These are phyloP conservation scores for Lissocephala sabroskyi DNA, from an alignment of 2,888 invertebrate genomes.

Conservation along the genomic window DNA sequence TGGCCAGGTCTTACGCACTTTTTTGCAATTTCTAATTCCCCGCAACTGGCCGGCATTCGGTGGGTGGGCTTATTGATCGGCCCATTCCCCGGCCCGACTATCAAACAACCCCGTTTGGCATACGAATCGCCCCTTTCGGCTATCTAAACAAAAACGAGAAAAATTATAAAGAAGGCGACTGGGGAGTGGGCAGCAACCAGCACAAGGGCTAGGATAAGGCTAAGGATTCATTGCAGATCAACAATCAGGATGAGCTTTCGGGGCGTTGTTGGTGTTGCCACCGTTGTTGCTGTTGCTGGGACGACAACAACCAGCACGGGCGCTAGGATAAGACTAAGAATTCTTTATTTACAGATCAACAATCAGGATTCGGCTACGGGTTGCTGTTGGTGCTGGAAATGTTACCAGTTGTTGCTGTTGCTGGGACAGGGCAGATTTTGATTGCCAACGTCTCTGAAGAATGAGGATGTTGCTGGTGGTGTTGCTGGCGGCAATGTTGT, in stretches of 20 bases:
- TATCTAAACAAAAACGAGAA: slow-evolving; percentile 33
- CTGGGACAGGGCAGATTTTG: too few relatives aligned
- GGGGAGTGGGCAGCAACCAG: slow-evolving; percentile 1
- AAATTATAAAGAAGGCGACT: slow-evolving; percentile 19
- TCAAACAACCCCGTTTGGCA: slow-evolving; percentile 59
- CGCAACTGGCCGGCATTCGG: slow-evolving; percentile 42
- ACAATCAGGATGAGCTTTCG: neutral
- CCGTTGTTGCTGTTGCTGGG: neutral
- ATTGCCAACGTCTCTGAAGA: too few relatives aligned
- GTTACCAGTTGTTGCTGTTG: too few relatives aligned
- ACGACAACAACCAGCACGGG: too few relatives aligned
- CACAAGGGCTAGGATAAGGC: neutral
- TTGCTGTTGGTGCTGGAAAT: too few relatives aligned
- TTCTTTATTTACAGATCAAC: too few relatives aligned
- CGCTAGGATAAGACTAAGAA: too few relatives aligned
- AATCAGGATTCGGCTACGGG: too few relatives aligned
- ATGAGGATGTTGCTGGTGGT: too few relatives aligned
- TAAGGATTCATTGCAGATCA: slow-evolving; percentile 29
- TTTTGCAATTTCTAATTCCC: too few relatives aligned
- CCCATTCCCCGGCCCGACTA: slow-evolving; percentile 45
- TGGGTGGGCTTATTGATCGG: slow-evolving; percentile 48
- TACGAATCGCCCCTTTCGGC: slow-evolving; percentile 21
- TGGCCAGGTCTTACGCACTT: slow-evolving; percentile 62
- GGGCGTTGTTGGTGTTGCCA: neutral
- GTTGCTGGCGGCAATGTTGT: too few relatives aligned